Percentiles rank a stretch among this genome's conserved stretches.
These are phyloP conservation scores for Tachycineta bicolor DNA, from an alignment of 2,113 vertebrate species.

Conservation along the genomic window DNA sequence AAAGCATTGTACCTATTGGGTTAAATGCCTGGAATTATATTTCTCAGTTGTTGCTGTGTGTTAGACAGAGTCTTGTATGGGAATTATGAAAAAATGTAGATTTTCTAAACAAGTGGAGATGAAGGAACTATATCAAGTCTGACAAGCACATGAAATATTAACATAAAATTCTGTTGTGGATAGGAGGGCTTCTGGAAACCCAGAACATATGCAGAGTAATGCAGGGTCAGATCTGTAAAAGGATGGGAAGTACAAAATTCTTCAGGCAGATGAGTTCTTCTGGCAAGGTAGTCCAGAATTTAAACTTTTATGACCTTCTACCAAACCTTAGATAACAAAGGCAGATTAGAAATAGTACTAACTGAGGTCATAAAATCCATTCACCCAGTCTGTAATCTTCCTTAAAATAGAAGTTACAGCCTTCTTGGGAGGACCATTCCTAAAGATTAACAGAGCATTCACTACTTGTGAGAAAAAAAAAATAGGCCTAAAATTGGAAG, in stretches of 20 bases:
- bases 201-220: not conserved
- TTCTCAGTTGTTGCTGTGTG: not conserved
- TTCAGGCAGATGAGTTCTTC: slow-evolving; percentile 28
- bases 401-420: slow-evolving; percentile 64
- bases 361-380: slow-evolving; percentile 14
- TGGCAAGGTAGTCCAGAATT: slow-evolving; percentile 1
- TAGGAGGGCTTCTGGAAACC: not conserved
- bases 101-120: not conserved
- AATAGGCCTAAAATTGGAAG: slow-evolving; percentile 42
- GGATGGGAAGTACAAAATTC: not conserved
- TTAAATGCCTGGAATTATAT: not conserved
- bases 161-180: not conserved
- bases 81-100: not conserved
- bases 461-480: not conserved
- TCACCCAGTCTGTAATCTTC: slow-evolving; percentile 40
- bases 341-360: slow-evolving; percentile 49
- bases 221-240: not conserved
- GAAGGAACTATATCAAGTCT: not conserved
- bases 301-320: slow-evolving; percentile 57
- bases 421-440: slow-evolving; percentile 47
- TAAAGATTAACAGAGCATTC: slow-evolving; percentile 63
- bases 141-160: not conserved
- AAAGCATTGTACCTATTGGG: not conserved
- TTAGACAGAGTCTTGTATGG: not conserved
- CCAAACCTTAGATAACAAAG: slow-evolving; percentile 34